phyloP scores from a whole-genome alignment of 37 sponge, comb jelly and placozoan genomes.

The Chondrilla cf. caribensis region DNA sequence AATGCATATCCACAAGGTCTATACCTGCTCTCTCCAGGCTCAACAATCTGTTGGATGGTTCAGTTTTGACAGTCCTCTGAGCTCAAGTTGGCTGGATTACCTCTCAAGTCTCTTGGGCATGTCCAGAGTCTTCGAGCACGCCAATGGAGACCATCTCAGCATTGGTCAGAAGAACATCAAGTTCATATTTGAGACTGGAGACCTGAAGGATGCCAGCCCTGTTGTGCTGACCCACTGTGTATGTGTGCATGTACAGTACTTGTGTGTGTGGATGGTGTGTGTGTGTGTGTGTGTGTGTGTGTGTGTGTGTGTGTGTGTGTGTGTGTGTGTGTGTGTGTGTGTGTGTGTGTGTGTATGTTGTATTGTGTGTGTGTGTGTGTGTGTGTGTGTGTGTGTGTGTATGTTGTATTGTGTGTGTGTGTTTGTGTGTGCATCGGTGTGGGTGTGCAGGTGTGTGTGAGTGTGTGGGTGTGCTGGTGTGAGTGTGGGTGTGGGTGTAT shows the following conservation, averaged over 20 bases:
- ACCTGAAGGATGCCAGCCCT: conserved; percentile 57
- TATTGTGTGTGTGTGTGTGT: conserved; percentile 1
- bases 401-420: conserved; percentile 13
- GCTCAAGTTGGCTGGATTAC: conserved; percentile 34
- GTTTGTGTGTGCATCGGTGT: no score
- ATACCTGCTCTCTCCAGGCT: conserved; percentile 24
- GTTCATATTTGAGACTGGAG: conserved; percentile 79
- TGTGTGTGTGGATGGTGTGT: not conserved
- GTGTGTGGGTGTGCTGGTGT: no score
- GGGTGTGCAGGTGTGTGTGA: no score
- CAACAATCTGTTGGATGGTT: conserved; percentile 56
- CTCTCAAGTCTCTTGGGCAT: conserved; percentile 32
- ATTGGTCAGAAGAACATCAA: conserved; percentile 40
- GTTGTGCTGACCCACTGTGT: conserved; percentile 48
- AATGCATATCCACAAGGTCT: no score
- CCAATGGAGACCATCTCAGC: conserved; percentile 71
- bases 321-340: conserved; percentile 21
- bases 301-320: conserved; percentile 9
- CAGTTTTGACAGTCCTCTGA: conserved; percentile 62
- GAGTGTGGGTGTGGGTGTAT: no score
- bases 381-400: conserved; percentile 12
- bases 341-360: conserved; percentile 3
- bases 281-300: conserved; percentile 14
- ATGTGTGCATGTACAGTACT: not conserved
- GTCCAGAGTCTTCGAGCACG: conserved; percentile 9